Evolutionary conservation across 2,113 vertebrate species (phyloP), one percentile per base, ranked within the genome.

Genomic region (Silurus meridionalis): DNA sequence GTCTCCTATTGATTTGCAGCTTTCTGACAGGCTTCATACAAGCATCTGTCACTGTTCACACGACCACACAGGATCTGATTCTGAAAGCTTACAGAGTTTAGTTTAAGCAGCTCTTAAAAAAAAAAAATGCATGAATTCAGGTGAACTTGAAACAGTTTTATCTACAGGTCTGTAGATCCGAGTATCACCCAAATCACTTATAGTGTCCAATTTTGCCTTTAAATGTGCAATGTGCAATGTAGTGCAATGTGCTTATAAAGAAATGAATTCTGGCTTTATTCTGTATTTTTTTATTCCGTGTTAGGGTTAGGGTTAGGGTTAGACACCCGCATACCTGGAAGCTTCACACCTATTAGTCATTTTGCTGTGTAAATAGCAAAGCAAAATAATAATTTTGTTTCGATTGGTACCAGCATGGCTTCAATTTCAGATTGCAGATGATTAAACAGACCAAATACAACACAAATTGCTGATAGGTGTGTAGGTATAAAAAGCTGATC

Each of bases 1-100:
- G 83, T 84, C 80, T 90, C 80, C 72, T 60, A 89, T 81, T 75
- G 52, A 83, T 87, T 57, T 69, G 69, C 48, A 66, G 55, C 60
- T 86, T 67, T 83, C 80, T 88, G 87, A 90, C 85, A 87, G 80
- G 23, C 71, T 60, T 81, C 74, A 90, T 53, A 86, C 87, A 82
- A 53, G 58, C 79, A 87, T 46, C 82, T 83, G 25, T 87, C 74
- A 72, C 75, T 57, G 21, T 21, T 71, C 2, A 85, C 71, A 86
- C 46, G 67, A 52, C 83, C 77, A 86, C 80, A 28, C 85, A 61
- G 50, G 67, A 82, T 72, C 46, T 53, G 63, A 82, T 53, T 60
- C 46, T 74, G 46, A 82, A 64, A 23, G 57, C 55, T 25, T 5
- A 13, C 25, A 57, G 19, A 21, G 55, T 58, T 19, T 28, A 80